phyloP scores from a whole-genome alignment of 2,797 vertebrate species.

The Sternarchorhynchus goeldii region DNA sequence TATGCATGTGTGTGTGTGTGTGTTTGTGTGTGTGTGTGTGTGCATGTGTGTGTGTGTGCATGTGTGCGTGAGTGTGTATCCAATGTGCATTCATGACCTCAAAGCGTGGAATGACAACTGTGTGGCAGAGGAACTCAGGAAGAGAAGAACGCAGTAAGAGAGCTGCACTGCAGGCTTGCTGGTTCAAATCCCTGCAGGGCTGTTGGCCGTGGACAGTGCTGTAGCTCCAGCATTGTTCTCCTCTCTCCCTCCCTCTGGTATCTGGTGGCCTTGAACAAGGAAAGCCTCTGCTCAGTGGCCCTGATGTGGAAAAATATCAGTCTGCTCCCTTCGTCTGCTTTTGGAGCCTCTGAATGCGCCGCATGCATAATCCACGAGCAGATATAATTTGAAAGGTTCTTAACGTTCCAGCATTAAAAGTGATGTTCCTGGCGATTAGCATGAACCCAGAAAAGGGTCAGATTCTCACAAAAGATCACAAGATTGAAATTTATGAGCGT shows the following conservation, averaged over 20 bases:
- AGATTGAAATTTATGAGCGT: conserved; percentile 43
- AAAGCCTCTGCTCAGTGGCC: too few species aligned
- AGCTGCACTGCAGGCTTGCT: neutral
- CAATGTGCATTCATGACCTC: neutral
- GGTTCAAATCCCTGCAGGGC: neutral
- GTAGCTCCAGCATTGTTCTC: too few species aligned
- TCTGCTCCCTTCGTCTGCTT: neutral
- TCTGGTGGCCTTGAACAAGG: too few species aligned
- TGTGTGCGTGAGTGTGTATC: neutral
- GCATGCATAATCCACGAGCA: neutral
- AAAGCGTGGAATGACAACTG: neutral
- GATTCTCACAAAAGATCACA: conserved; percentile 11
- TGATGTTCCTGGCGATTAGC: conserved; percentile 10
- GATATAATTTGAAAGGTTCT: conserved; percentile 23
- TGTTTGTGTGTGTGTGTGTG: neutral
- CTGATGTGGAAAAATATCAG: too few species aligned
- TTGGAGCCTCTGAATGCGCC: neutral
- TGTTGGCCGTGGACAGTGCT: too few species aligned
- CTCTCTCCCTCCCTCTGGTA: too few species aligned
- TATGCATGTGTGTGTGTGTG: neutral
- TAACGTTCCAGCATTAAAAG: conserved; percentile 5
- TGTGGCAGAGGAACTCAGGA: neutral
- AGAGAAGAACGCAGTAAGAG: neutral
- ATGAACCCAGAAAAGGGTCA: conserved; percentile 29
- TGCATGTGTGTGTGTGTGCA: too few species aligned